phyloP scores from a whole-genome alignment of 2,888 invertebrate species.

The Dicranocentrus wangi region DNA sequence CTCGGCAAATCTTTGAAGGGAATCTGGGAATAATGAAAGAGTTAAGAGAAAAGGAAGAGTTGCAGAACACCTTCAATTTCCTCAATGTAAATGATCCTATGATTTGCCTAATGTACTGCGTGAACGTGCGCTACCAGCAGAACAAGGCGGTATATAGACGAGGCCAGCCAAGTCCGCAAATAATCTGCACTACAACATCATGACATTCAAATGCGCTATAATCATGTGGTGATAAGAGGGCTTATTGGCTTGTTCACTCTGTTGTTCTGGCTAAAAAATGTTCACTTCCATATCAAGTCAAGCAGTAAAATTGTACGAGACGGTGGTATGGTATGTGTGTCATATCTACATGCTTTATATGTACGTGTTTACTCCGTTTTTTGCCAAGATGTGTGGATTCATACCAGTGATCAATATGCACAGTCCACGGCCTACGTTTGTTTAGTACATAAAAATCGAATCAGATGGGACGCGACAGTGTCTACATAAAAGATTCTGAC shows the following conservation, averaged over 20 bases:
- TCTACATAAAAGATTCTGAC: neutral
- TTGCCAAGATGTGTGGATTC: constrained; percentile 13
- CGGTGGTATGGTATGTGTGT: constrained; percentile 20
- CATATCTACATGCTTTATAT: constrained; percentile 19
- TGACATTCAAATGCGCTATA: constrained; percentile 48
- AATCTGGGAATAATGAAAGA: too few species aligned
- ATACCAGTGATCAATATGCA: neutral
- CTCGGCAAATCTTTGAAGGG: too few species aligned
- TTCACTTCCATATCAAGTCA: constrained; percentile 17
- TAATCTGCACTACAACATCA: constrained; percentile 6
- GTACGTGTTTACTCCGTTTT: neutral
- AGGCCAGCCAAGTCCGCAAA: constrained; percentile 4
- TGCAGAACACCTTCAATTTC: constrained; percentile 46
- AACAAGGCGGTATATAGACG: neutral
- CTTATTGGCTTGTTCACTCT: neutral
- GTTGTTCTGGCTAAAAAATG: constrained; percentile 8
- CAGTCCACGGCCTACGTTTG: neutral
- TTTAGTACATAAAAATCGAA: constrained; percentile 13
- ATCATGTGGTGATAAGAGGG: constrained; percentile 12
- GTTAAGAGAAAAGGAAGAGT: neutral
- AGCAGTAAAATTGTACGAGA: constrained; percentile 11
- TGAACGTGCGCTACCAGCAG: constrained; percentile 8
- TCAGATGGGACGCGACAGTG: neutral
- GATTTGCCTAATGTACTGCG: constrained; percentile 6
- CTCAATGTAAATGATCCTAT: constrained; percentile 20